Evolutionary conservation across 2,888 invertebrate species (phyloP), one percentile per base, ranked within the genome.

Genomic region (Timandra comae): DNA sequence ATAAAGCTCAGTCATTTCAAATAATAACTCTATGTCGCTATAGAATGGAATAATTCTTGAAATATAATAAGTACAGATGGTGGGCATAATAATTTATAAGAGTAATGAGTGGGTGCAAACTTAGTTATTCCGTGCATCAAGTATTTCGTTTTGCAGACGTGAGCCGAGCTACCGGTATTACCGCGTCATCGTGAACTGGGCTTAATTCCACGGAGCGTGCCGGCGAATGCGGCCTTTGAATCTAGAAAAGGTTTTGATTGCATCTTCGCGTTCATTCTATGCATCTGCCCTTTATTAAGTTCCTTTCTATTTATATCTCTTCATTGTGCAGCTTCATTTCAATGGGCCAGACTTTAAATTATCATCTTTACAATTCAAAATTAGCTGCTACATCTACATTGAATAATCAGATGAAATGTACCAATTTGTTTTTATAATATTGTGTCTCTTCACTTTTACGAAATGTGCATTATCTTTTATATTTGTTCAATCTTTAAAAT

Each of bases 51-150:
- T 63, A 56, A 64, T 64, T 57, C 50, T 44, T 43, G 44, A 35
- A 46, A n/a, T n/a, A n/a, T n/a, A n/a, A n/a, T n/a, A n/a, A n/a
- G 34, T 35, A 36, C 33, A 34, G 31, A 32, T 34, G 28, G 29
- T 3, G 32, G 11, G 31, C 22, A 56, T 58, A 50, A 63, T 72
- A 67, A 74, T 69, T 62, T 61, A 34, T 51, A 51, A 44, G 37
- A 40, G 52, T 71, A 73, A 75, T 72, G 56, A 65, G 51, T 38
- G 58, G 65, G 56, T 58, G 54, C 58, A 54, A 59, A 57, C 46
- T 56, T n/a, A n/a, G 57, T 60, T 56, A 56, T 52, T 52, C 43
- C 49, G 29, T 16, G 16, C 23, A 37, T 48, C 38, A 35, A 46
- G 37, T 50, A 57, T 56, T 51, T 50, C 52, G 42, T 54, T 52